Conservation (phyloP, 2,888 invertebrate genomes). For the Drosophila barbarae region DNA sequence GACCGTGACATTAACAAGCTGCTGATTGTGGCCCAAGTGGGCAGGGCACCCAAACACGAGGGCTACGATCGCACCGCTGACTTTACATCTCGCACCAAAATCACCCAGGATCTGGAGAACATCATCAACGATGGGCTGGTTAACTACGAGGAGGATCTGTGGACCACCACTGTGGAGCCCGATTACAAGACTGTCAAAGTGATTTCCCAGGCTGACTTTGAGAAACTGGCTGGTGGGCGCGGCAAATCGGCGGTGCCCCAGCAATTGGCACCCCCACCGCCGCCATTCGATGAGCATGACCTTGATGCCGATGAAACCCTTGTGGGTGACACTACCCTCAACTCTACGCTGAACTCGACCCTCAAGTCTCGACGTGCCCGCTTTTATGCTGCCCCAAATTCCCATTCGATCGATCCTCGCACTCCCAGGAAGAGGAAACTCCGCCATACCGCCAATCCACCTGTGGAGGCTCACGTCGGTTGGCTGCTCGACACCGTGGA, state of each 20-base stretch:
- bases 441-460: conserved; percentile 95
- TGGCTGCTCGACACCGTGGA: conserved; percentile 97
- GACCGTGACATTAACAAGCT: conserved; percentile 96
- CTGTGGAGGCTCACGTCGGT: conserved; percentile 96
- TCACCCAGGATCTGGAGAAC: conserved; percentile 95
- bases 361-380: conserved; percentile 83
- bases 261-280: conserved; percentile 87
- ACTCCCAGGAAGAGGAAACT: conserved; percentile 93
- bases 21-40: conserved; percentile 93
- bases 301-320: conserved; percentile 51
- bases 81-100: conserved; percentile 93
- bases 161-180: conserved; percentile 83
- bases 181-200: conserved; percentile 92
- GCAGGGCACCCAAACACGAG: conserved; percentile 88
- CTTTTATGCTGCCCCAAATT: conserved; percentile 97
- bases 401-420: conserved; percentile 83
- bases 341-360: conserved; percentile 73
- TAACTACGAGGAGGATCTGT: conserved; percentile 97
- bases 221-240: conserved; percentile 85
- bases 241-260: conserved; percentile 6
- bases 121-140: conserved; percentile 98
- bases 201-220: conserved; percentile 93
- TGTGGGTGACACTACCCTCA: conserved; percentile 61
- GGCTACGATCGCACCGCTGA: conserved; percentile 95
- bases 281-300: conserved; percentile 82